phyloP scores from a whole-genome alignment of 2,888 invertebrate genomes.

The Ennomos quercinarius region DNA sequence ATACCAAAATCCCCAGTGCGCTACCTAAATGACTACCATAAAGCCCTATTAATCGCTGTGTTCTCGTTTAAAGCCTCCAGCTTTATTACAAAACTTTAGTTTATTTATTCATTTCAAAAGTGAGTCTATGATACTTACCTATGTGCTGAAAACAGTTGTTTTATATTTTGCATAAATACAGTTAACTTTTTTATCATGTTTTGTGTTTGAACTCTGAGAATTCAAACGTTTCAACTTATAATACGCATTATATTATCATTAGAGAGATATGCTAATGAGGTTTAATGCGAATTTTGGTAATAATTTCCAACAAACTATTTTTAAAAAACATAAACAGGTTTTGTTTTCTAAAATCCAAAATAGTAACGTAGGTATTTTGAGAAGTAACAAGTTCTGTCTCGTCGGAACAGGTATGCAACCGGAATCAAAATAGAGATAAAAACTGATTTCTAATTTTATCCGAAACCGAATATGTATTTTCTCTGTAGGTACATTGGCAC shows the following conservation, averaged over 20 bases:
- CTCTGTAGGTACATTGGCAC: no score
- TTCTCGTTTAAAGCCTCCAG: conserved; percentile 35
- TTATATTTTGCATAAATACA: conserved; percentile 2
- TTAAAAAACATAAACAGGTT: background rate
- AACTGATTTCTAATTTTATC: no score
- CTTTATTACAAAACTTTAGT: conserved; percentile 35
- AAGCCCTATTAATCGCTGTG: conserved; percentile 45
- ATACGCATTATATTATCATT: conserved; percentile 1
- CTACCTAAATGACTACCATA: conserved; percentile 45
- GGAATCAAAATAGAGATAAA: no score
- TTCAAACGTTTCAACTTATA: background rate
- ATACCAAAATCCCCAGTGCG: conserved; percentile 13
- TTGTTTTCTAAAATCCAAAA: no score
- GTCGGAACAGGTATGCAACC: no score
- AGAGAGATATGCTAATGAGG: background rate
- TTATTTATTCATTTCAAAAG: conserved; percentile 23
- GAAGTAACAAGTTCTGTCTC: no score
- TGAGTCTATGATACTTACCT: background rate
- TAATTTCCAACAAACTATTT: conserved; percentile 2
- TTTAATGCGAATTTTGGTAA: background rate
- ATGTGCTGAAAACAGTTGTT: conserved; percentile 7
- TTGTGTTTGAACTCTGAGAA: background rate
- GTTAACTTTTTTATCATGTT: background rate
- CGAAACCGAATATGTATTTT: no score
- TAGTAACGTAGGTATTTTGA: no score